Conservation (phyloP, 2,797 vertebrate genomes). For the Falco biarmicus region DNA sequence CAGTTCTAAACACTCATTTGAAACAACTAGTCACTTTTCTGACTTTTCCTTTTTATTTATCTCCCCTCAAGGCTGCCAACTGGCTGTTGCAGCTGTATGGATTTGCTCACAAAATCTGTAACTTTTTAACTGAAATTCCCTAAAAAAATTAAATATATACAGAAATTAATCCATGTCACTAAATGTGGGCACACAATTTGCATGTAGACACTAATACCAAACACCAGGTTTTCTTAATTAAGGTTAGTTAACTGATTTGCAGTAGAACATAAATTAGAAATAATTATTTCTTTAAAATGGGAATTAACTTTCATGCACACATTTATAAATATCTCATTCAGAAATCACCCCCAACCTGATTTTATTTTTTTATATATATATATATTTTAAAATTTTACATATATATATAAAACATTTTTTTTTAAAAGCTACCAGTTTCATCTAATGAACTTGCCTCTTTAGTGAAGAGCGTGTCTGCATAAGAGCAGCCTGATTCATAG, state of each 20-base stretch:
- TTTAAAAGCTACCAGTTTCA: not conserved
- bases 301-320: not conserved
- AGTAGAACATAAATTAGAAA: not conserved
- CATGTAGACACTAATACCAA: not conserved
- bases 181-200: not conserved
- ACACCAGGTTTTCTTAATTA: not conserved
- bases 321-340: not conserved
- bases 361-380: not conserved
- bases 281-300: not conserved
- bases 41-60: not conserved
- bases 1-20: not conserved
- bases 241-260: not conserved
- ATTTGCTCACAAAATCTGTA: not conserved
- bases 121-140: not conserved
- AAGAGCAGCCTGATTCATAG: conserved; percentile 98
- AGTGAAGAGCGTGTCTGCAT: conserved; percentile 88
- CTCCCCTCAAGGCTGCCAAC: not conserved
- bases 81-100: not conserved
- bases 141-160: not conserved
- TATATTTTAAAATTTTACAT: not conserved
- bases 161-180: not conserved
- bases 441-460: conserved; percentile 84
- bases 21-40: not conserved
- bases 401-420: fast-evolving
- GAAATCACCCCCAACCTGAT: fast-evolving